Evolutionary conservation across 2,113 vertebrate species (phyloP), one percentile per base, ranked within the genome.

Genomic region (Prinia subflava): DNA sequence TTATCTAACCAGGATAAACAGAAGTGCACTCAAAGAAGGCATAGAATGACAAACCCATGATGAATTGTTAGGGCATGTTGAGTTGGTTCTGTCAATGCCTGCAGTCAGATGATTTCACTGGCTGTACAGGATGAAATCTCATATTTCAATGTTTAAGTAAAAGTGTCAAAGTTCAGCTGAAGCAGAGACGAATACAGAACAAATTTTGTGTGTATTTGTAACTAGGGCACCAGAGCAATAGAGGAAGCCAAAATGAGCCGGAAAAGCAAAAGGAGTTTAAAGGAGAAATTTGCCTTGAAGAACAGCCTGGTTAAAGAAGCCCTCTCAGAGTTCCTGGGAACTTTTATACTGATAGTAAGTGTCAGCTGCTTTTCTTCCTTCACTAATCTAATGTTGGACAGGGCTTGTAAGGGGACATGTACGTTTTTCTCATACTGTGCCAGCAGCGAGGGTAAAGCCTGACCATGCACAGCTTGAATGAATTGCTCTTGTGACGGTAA

Each of bases 261-360:
- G 73, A 97, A 97, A 37, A 97, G 63, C 63, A 94, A 90, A 83
- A 98, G 92, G 79, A 98, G 94, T 91, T 95, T 98, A 96, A 99
- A 98, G 94, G 98, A 98, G 83, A 98, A 95, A 95, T 97, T 99
- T 95, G 96, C 95, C 94, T 96, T 99, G 96, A 98, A 97, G 97
- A 98, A 97, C 97, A 94, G 96, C 87, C 91, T 99, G 94, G 96
- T 97, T 80, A 99, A 98, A 98, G 99, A 99, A 98, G 99, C 98
- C 16, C 96, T 99, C 83, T 98, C 99, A 2, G 99, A 99, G 96
- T 98, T 99, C 97, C 97, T 99, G 90, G 99, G 99, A 88, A 99
- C 99, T 53, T 99, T 99, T 94, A 95, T 99, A 87, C 50, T 99
- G 97, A 98, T 99, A 88, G 99, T 99, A 98, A 99, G 99, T 99